Evolutionary conservation across 2,113 vertebrate genomes (phyloP).

Genomic region (Microtus ochrogaster): DNA sequence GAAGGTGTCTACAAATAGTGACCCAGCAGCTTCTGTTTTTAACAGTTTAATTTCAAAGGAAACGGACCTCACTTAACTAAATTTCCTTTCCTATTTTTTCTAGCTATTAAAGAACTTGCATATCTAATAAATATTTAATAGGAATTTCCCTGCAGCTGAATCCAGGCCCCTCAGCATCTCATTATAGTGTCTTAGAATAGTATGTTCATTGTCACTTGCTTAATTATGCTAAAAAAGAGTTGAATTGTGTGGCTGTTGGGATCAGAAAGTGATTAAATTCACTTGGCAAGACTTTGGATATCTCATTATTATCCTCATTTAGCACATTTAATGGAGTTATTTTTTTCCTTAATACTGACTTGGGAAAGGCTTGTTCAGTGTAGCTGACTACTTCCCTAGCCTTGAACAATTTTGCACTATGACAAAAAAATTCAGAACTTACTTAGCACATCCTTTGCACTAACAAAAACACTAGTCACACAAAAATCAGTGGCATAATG

Average conservation of each 20-base stretch:
- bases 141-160: conserved; percentile 89
- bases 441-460: conserved; percentile 69
- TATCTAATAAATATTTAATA: conserved; percentile 93
- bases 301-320: conserved; percentile 92
- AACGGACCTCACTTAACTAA: conserved; percentile 83
- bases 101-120: conserved; percentile 86
- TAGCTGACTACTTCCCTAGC: conserved; percentile 74
- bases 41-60: conserved; percentile 84
- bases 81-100: conserved; percentile 87
- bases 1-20: conserved; percentile 76
- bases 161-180: conserved; percentile 88
- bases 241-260: conserved; percentile 88
- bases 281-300: conserved; percentile 89
- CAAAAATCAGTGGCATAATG: conserved; percentile 9
- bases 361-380: conserved; percentile 73
- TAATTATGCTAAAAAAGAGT: conserved; percentile 92
- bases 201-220: conserved; percentile 90
- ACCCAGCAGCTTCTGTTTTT: conserved; percentile 79
- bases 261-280: conserved; percentile 93
- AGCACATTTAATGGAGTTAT: conserved; percentile 89
- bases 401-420: conserved; percentile 64
- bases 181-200: conserved; percentile 90
- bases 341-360: conserved; percentile 82
- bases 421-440: conserved; percentile 65
- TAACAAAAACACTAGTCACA: conserved; percentile 32